Percentiles rank a stretch among this genome's conserved stretches.
Conservation (phyloP, 35 echinoderm and acorn worm genomes). For the Ptychodera flava region DNA sequence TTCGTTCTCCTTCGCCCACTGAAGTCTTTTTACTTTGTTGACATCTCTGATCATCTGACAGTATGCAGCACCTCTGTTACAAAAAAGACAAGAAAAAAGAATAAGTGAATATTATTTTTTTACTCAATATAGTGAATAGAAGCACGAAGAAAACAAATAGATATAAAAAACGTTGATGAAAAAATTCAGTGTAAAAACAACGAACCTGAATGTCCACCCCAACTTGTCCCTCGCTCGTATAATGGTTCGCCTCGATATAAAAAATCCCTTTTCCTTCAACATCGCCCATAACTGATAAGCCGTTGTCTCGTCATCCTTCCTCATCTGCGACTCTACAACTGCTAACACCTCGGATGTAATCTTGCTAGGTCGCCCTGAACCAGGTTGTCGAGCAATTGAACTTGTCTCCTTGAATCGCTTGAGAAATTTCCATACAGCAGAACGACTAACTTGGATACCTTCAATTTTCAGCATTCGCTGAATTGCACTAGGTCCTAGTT, state of each 20-base stretch:
- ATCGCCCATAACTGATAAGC: neutral
- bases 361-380: neutral
- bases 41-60: slow-evolving; percentile 24
- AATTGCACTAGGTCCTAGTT: neutral
- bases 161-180: too few relatives aligned
- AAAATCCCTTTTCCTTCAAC: neutral
- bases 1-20: neutral
- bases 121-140: too few relatives aligned
- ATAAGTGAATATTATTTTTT: too few relatives aligned
- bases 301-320: slow-evolving; percentile 1
- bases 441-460: neutral
- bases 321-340: neutral
- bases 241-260: too few relatives aligned
- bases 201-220: slow-evolving; percentile 16
- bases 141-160: too few relatives aligned
- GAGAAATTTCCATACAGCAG: neutral
- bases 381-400: neutral
- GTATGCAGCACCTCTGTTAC: slow-evolving; percentile 28
- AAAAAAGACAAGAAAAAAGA: too few relatives aligned
- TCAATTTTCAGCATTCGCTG: too few relatives aligned
- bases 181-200: slow-evolving; percentile 26
- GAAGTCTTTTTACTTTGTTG: slow-evolving; percentile 6
- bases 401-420: neutral
- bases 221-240: neutral
- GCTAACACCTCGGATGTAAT: neutral